Evolutionary conservation across 2,113 vertebrate genomes (phyloP), one percentile per base, ranked within the genome.

Genomic region (Perca flavescens): DNA sequence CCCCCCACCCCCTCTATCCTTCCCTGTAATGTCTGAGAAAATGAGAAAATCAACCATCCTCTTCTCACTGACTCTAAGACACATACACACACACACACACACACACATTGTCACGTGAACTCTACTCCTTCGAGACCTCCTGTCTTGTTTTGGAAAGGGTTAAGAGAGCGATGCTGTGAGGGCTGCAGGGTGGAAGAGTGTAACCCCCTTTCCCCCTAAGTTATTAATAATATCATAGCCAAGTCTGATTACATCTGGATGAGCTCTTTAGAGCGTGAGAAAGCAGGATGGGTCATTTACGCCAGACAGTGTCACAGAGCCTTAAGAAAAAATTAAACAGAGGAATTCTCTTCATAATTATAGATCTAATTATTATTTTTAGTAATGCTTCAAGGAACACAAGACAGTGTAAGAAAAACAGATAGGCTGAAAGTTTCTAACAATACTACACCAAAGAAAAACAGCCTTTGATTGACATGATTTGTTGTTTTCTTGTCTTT

Each of bases 181-280:
- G 67, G 58, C 80, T 84, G 83, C 66, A 4, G 58, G 73, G 82
- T 79, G 78, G 70, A 86, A 64, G 65, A 86, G 83, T 46, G 65
- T 88, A 87, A 89, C 87, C 84, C 77, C 85, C 40, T 65, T 57
- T 31, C 74, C 86, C 89, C 77, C 80, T n/a, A 90, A 91, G 89
- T 92, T 89, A 93, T 93, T 92, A 92, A 92, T 93, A 92, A 89
- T 85, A 88, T 86, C 84, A 11, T 11, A 89, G 85, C 83, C 82
- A 82, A 81, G 86, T 89, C 69, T 86, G 88, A 93, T 93, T 92
- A 85, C 86, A 92, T 92, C 90, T 89, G 71, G 80, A 87, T 65
- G 72, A 82, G 90, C 57, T 77, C 86, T 82, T 82, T 53, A 83
- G 90, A 94, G 89, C 87, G 78, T 92, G 92, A 92, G 93, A 92